A percentile compares a stretch with the other conserved stretches of the same genome.
phyloP scores from a whole-genome alignment of 2,797 vertebrate genomes.

The Varecia variegata region DNA sequence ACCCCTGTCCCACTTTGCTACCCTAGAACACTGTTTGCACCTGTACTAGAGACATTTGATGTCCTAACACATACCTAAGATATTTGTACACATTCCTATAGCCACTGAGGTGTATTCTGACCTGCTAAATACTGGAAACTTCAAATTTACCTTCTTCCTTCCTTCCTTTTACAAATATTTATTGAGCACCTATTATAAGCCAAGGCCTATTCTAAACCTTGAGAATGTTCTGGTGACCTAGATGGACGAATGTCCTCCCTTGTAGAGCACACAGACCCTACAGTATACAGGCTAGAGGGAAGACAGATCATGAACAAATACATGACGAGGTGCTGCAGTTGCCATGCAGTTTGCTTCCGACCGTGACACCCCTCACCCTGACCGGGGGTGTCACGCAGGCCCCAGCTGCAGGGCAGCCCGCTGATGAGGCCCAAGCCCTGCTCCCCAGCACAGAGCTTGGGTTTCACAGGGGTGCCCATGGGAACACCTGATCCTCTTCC shows the following conservation, averaged over 20 bases:
- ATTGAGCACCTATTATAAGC: not conserved
- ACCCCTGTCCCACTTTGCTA: not conserved
- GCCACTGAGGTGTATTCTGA: not conserved
- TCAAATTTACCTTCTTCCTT: not conserved
- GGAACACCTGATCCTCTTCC: not conserved
- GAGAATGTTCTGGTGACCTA: not conserved
- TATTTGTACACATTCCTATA: not conserved
- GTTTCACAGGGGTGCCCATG: conserved; percentile 1
- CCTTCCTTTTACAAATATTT: not conserved
- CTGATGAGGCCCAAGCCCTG: not conserved
- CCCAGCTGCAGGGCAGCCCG: not conserved
- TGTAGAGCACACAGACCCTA: fast-evolving
- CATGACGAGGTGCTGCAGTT: fast-evolving
- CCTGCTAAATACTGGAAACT: too few species aligned
- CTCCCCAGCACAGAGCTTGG: not conserved
- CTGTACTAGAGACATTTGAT: too few species aligned
- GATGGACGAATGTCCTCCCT: fast-evolving
- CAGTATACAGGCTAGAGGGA: fast-evolving
- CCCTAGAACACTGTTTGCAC: too few species aligned
- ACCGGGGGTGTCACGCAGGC: not conserved
- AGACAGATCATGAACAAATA: not conserved
- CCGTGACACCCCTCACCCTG: fast-evolving
- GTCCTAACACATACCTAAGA: fast-evolving
- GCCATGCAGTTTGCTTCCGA: not conserved
- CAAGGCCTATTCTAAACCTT: not conserved